These are phyloP conservation scores for Hydrotaea diabolus DNA, from an alignment of 2,888 invertebrate genomes.

Conservation along the genomic window DNA sequence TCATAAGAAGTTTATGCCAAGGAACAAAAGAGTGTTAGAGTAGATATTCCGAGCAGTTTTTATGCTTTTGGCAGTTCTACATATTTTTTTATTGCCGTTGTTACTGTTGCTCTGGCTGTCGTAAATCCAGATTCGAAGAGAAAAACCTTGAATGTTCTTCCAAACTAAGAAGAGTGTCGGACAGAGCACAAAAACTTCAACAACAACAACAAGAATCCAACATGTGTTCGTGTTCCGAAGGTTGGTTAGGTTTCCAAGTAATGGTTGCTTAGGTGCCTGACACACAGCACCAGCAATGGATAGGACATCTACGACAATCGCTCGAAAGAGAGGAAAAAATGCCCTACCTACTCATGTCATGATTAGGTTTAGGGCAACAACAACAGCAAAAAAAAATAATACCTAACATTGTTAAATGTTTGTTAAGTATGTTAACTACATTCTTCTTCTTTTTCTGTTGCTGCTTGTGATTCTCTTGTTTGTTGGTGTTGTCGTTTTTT, in stretches of 20 bases:
- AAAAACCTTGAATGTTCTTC: constrained; percentile 17
- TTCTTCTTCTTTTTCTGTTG: not conserved
- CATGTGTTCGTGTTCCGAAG: constrained; percentile 30
- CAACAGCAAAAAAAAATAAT: no score
- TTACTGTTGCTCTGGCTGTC: not conserved
- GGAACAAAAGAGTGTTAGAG: constrained; percentile 25
- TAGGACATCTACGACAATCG: no score
- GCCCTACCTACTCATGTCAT: not conserved
- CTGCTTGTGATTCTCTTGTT: not conserved
- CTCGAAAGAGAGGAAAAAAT: no score
- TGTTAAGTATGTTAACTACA: constrained; percentile 19
- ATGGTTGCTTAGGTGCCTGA: constrained; percentile 2
- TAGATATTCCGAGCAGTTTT: constrained; percentile 12
- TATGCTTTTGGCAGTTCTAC: constrained; percentile 24
- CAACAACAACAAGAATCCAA: constrained; percentile 7
- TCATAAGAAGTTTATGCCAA: constrained; percentile 3
- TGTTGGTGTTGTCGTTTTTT: not conserved
- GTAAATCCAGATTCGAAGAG: constrained; percentile 29
- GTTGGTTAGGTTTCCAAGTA: constrained; percentile 28
- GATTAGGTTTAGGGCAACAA: constrained; percentile 15
- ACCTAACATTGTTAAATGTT: constrained; percentile 21
- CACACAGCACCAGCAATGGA: not conserved
- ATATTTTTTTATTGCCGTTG: not conserved
- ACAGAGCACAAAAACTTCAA: constrained; percentile 8
- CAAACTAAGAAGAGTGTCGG: not conserved